Base-by-base conservation (phyloP, 2,113 vertebrate species). In the Gracilinanus agilis region DNA sequence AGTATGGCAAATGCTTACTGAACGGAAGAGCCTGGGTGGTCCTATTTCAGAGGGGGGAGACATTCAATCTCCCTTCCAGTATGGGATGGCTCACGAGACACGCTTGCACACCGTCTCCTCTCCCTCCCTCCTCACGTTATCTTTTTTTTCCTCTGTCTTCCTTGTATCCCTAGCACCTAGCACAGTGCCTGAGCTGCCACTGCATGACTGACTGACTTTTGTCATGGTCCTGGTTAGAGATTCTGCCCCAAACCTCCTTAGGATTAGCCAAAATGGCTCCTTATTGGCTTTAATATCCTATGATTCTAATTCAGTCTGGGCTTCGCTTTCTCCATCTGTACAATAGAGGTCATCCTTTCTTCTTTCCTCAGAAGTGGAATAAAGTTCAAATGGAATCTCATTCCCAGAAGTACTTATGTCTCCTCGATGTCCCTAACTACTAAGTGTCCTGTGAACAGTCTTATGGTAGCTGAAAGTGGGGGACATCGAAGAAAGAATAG, bases 401-500 rank as follows among this genome's bases (percentile, higher is more conserved):
- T 40, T 83, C 67, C 67, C 67, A 40, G 23, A 16, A 40, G 7
- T 83, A 21, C 19, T 83, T 83, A 75, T n/a, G n/a, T 83, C n/a
- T 40, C n/a, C n/a, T 40, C 23, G 75, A 53, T 90, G 0, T 55
- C 75, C 53, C 83, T 88, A 12, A 55, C 23, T 58, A 24, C 55
- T 1, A 1, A 53, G 53, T n/a, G 44, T 27, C 53, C 55, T 53
- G 75, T 67, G n/a, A 92, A 89, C 55, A 0, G n/a, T 53, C 9
- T 92, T 56, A 91, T 58, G 29, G 61, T 49, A 75, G 34, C 27
- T 91, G 55, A 95, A 29, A 54, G 27, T 55, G 34, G 55, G 92
- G 89, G n/a, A 25, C 89, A 23, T 89, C 58, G 49, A 95, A 91
- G 67, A 92, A 90, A 58, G 54, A 92, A 54, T 23, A 44, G 92